Conservation (phyloP, 2,797 vertebrate species). For the Coilia nasus region DNA sequence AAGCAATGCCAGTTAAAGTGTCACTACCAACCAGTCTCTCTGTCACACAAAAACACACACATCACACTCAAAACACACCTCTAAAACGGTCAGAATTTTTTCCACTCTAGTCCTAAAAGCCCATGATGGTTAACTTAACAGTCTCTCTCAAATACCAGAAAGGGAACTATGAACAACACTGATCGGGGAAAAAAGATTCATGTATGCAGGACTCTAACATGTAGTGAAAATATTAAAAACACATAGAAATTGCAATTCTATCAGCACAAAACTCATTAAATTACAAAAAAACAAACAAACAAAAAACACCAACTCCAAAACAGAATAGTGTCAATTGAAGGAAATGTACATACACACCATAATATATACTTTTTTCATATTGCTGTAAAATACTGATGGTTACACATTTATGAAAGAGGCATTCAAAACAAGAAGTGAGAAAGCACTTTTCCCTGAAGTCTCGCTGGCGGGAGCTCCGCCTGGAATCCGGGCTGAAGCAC, state of each 20-base stretch:
- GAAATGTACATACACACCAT: constrained; percentile 33
- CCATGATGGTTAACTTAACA: neutral
- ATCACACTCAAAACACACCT: constrained; percentile 11
- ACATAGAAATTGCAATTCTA: constrained; percentile 23
- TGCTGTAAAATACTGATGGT: constrained; percentile 51
- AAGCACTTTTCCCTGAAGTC: constrained; percentile 22
- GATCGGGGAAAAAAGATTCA: neutral
- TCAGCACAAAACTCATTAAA: constrained; percentile 27
- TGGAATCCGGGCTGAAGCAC: neutral
- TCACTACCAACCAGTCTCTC: constrained; percentile 20
- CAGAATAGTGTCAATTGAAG: constrained; percentile 24
- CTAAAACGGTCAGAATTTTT: constrained; percentile 3
- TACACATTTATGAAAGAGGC: constrained; percentile 38
- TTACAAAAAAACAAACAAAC: constrained; percentile 14
- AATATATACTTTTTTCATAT: constrained; percentile 42
- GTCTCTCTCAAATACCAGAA: neutral
- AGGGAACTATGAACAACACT: neutral
- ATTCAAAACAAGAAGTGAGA: neutral
- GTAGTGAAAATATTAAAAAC: constrained; percentile 32
- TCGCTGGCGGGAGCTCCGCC: neutral
- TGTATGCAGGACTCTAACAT: constrained; percentile 31
- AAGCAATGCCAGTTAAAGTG: constrained; percentile 20
- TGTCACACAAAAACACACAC: constrained; percentile 14
- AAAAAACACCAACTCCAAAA: constrained; percentile 2
- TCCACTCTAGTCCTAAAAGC: constrained; percentile 18